Base-by-base conservation (phyloP, 2,888 invertebrate genomes). In the Caenorhabditis doughertyi region DNA sequence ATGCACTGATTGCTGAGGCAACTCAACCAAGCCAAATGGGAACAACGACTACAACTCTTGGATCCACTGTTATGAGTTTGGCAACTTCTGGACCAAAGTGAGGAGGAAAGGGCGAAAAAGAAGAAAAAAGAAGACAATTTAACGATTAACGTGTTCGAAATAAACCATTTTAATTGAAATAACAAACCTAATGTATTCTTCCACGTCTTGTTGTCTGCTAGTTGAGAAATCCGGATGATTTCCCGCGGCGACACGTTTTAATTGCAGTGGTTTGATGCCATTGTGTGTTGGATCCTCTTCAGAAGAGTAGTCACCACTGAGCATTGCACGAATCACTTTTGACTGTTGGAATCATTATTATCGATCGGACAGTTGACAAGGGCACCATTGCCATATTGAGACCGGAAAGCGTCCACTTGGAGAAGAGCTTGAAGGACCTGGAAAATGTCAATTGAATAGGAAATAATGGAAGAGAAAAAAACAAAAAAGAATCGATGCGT, bases 121-220 rank as follows among this genome's bases (percentile, higher is more conserved):
- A 9, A 35, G 9, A 9, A 35, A 7, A 5, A 9, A 35, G 35
- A 35, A 35, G 9, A 35, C 7, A 35, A 7, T 9, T 9, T 35
- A 7, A 7, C 35, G 35, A 35, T 35, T 9, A 35, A 7, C 9
- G 9, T 35, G 7, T 7, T 7, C 9, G 9, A 35, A 35, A 9
- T 35, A 5, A 7, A 7, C 18, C 21, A 49, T 39, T 44, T 42
- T 95, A 16, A 97, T 93, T n/a, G n/a, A n/a, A n/a, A 97, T 93
- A 29, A 98, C 93, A 93, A 97, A 96, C 84, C 97, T 94, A 87
- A 97, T 95, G 93, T 96, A 99, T 93, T 99, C 98, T 92, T 97
- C 97, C 32, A 97, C 98, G 93, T 99, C 99, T 93, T 99, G 99
- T 92, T 99, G 99, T 82, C 95, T 94, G 92, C 96, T 96, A 0